Evolutionary conservation across 2,888 invertebrate genomes (phyloP), one percentile per base, ranked within the genome.

Genomic region (Caenorhabditis afra): DNA sequence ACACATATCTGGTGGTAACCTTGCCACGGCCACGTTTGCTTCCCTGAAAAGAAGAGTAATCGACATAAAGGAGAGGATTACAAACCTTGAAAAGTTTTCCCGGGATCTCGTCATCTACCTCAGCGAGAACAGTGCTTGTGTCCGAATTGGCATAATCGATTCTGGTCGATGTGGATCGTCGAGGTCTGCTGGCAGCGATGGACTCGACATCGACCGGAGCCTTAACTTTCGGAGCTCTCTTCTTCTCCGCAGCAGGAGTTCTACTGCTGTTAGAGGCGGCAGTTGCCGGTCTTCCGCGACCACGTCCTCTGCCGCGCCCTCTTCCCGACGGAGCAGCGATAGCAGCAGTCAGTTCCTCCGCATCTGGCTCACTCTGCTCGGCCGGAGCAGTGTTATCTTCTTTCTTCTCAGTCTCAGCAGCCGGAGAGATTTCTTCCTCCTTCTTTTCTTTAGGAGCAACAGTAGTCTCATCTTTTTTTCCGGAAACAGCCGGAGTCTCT

Each of bases 111-210:
- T 89, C 89, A 71, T 89, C 89, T 8, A 88, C 86, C 44, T 84
- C 82, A 12, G 84, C 83, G 1, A 87, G 59, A 18, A 84, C 85
- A 12, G 86, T 86, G 59, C 85, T 85, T n/a, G 88, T 86, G 62
- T 89, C 89, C 5, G 86, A 85, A 67, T 89, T 87, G 8, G 89
- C 89, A 65, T 89, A 89, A 73, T 89, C 89, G 55, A 89, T 76
- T 52, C 83, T 70, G 12, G 79, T 81, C 4, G 87, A 79, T 22
- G 88, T 88, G 4, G 88, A 88, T 8, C 89, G 81, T 16, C 89
- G 81, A 14, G 89, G 89, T 52, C 89, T 85, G n/a, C 78, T 81
- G 8, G 85, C 81, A 18, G 85, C 83, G 18, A 87, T 64, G 4
- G 86, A 83, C 18, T 83, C 83, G 10, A 83, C 79, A 22, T 70